A percentile compares a stretch with the other conserved stretches of the same genome.
Conservation (phyloP, 1,140 invertebrate species). For the Mya arenaria region DNA sequence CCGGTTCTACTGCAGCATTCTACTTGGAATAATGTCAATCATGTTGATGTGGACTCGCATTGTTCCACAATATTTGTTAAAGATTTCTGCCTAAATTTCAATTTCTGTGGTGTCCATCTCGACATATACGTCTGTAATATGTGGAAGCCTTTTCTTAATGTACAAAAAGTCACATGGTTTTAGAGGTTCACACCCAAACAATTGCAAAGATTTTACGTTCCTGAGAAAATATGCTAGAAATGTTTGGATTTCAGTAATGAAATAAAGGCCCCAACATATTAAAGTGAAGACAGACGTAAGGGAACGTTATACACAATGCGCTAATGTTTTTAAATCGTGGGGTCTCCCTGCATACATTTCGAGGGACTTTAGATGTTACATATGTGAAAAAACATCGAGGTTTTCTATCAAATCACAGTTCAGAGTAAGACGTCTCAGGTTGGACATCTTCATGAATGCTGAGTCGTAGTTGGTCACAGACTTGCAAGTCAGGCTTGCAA, state of each 20-base stretch:
- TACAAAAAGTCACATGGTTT: slow-evolving; percentile 33
- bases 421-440: slow-evolving; percentile 22
- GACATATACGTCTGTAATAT: slow-evolving; percentile 19
- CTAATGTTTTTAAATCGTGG: slow-evolving; percentile 25
- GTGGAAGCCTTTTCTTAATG: slow-evolving; percentile 26
- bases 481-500: slow-evolving; percentile 3
- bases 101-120: slow-evolving; percentile 2
- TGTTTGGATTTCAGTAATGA: slow-evolving; percentile 20
- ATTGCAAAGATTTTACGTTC: slow-evolving; percentile 25
- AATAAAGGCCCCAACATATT: slow-evolving; percentile 29
- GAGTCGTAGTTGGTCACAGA: slow-evolving; percentile 19
- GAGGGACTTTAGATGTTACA: slow-evolving; percentile 10
- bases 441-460: slow-evolving; percentile 16
- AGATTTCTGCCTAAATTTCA: neutral
- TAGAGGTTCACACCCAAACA: slow-evolving; percentile 9
- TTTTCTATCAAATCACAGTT: slow-evolving; percentile 13
- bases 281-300: slow-evolving; percentile 9
- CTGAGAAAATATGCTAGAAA: slow-evolving; percentile 28
- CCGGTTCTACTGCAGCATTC: slow-evolving; percentile 15
- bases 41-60: slow-evolving; percentile 25
- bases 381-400: slow-evolving; percentile 5
- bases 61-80: slow-evolving; percentile 30
- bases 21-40: slow-evolving; percentile 34
- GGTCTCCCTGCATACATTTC: slow-evolving; percentile 15
- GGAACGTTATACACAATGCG: slow-evolving; percentile 7